phyloP scores from a whole-genome alignment of 2,888 invertebrate genomes.

The Callosobruchus maculatus region DNA sequence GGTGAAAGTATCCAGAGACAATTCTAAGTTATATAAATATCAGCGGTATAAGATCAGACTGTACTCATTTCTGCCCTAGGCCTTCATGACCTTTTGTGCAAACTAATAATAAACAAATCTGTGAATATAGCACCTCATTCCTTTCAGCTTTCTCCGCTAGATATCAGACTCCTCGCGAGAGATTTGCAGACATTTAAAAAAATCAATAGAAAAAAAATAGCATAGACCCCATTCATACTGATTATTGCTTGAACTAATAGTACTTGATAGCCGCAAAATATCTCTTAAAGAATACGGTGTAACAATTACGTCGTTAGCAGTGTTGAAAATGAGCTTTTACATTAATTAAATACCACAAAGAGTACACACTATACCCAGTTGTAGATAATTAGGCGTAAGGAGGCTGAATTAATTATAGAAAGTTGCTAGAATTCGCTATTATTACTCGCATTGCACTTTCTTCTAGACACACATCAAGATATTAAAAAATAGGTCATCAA shows the following conservation, averaged over 20 bases:
- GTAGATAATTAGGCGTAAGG: not conserved
- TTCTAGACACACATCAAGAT: not conserved
- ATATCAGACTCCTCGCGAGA: too few relatives aligned
- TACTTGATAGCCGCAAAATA: not conserved
- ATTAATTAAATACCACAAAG: not conserved
- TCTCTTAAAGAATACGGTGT: not conserved
- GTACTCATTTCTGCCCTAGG: too few relatives aligned
- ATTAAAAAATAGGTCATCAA: too few relatives aligned
- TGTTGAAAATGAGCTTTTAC: not conserved
- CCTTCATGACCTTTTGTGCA: too few relatives aligned
- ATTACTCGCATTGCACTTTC: not conserved
- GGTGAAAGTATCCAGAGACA: too few relatives aligned
- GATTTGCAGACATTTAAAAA: not conserved
- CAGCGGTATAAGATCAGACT: too few relatives aligned
- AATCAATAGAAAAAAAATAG: not conserved
- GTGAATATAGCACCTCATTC: too few relatives aligned
- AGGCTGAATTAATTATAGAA: not conserved
- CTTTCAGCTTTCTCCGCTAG: too few relatives aligned
- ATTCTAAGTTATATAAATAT: too few relatives aligned
- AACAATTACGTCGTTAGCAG: not conserved
- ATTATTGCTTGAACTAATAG: not conserved
- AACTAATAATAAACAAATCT: too few relatives aligned
- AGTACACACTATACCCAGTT: not conserved
- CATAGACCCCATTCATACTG: not conserved
- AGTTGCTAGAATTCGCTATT: not conserved